These are phyloP conservation scores for Bemisia tabaci DNA, from an alignment of 1,140 invertebrate genomes.

Conservation along the genomic window DNA sequence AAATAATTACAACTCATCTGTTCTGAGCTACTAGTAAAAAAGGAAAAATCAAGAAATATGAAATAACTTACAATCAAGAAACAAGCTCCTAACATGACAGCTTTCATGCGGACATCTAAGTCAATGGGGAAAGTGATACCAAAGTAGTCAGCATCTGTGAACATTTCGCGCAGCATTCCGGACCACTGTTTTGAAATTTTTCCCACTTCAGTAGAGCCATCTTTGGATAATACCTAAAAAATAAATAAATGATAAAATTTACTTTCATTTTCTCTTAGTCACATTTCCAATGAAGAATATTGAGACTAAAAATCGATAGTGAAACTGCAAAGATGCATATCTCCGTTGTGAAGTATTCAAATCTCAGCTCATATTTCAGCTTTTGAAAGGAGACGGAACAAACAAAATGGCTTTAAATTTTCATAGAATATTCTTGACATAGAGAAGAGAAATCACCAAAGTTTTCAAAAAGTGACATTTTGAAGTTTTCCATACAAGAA, in stretches of 20 bases:
- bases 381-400: too few species aligned
- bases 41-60: too few species aligned
- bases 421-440: too few species aligned
- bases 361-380: too few species aligned
- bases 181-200: slow-evolving; percentile 66
- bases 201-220: slow-evolving; percentile 49
- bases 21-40: too few species aligned
- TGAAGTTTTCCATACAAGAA: too few species aligned
- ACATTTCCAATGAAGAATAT: too few species aligned
- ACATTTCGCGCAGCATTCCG: slow-evolving; percentile 49
- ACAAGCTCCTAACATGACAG: slow-evolving; percentile 56
- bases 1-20: too few species aligned
- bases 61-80: slow-evolving; percentile 50
- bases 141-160: slow-evolving; percentile 65
- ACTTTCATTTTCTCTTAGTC: too few species aligned
- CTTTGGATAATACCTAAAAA: slow-evolving; percentile 45
- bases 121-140: slow-evolving; percentile 65
- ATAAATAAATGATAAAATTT: slow-evolving; percentile 14
- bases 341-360: not conserved
- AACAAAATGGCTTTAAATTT: too few species aligned
- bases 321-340: not conserved
- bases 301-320: not conserved
- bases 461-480: too few species aligned
- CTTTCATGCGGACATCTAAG: slow-evolving; percentile 68
- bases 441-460: too few species aligned